Percentiles rank a stretch among this genome's conserved stretches.
Conservation (phyloP, 1,140 invertebrate genomes). For the Tyrophagus putrescentiae region DNA sequence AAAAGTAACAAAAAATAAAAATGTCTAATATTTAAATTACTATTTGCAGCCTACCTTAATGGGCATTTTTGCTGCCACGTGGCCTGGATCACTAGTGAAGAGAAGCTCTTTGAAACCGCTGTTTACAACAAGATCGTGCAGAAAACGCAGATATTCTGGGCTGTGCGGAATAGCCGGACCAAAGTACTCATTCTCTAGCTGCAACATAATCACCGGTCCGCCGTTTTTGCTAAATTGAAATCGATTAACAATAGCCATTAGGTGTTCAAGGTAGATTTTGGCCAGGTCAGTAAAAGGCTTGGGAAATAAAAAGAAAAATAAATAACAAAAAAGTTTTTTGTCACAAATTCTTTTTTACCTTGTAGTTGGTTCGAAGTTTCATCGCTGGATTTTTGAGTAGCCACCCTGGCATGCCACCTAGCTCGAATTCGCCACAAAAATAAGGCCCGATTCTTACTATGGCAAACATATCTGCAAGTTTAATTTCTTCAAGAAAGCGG, state of each 20-base stretch:
- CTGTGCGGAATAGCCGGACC: slow-evolving; percentile 1
- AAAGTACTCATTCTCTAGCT: slow-evolving; percentile 29
- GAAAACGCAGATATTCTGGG: not conserved
- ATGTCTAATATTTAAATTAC: not conserved
- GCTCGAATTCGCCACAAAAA: slow-evolving; percentile 49
- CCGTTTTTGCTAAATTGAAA: slow-evolving; percentile 32
- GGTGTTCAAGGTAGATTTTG: slow-evolving; percentile 31
- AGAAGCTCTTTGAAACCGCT: not conserved
- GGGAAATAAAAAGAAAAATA: too few relatives aligned
- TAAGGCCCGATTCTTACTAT: slow-evolving; percentile 40
- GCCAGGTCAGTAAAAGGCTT: slow-evolving; percentile 31
- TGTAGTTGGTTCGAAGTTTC: slow-evolving; percentile 23
- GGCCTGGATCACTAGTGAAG: not conserved
- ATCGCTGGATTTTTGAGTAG: slow-evolving; percentile 23
- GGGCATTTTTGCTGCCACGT: not conserved
- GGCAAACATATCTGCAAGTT: slow-evolving; percentile 37
- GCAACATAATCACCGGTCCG: slow-evolving; percentile 35
- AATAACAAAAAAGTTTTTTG: too few relatives aligned
- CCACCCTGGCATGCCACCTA: slow-evolving; percentile 29
- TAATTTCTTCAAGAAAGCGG: slow-evolving; percentile 38
- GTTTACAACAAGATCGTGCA: not conserved
- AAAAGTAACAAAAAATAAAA: not conserved
- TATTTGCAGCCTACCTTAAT: not conserved
- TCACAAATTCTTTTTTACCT: slow-evolving; percentile 17
- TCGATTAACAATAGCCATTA: slow-evolving; percentile 33